Evolutionary conservation across 2,113 vertebrate genomes (phyloP).

Genomic region (Chaenogobius annularis): DNA sequence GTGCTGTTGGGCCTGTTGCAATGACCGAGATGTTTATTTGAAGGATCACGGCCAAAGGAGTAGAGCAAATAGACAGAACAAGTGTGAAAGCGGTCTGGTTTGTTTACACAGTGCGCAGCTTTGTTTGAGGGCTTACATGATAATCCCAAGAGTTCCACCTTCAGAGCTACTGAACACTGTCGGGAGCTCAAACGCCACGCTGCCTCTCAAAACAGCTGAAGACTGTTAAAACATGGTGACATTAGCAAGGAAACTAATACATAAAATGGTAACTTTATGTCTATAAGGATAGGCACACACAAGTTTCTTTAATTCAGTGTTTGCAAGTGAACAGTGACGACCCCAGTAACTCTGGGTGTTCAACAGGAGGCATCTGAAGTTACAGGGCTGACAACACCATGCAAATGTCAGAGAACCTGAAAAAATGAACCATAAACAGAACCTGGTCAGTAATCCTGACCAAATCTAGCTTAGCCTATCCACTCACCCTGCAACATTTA

Average conservation of each 20-base stretch:
- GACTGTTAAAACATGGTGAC: constrained; percentile 35
- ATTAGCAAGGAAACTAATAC: constrained; percentile 1
- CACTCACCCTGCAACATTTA: not conserved
- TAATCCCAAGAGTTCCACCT: constrained; percentile 64
- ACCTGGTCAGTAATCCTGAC: too few species aligned
- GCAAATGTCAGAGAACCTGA: not conserved
- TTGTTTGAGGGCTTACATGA: constrained; percentile 67
- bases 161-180: constrained; percentile 53
- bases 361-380: not conserved
- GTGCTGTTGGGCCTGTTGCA: constrained; percentile 44
- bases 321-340: not conserved
- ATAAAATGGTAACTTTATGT: not conserved
- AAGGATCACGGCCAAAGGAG: constrained; percentile 60
- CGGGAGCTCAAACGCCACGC: constrained; percentile 25
- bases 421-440: too few species aligned
- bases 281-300: not conserved
- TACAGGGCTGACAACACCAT: not conserved
- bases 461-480: too few species aligned
- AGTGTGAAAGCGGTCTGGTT: constrained; percentile 60
- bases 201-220: constrained; percentile 39
- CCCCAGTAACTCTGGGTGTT: too few species aligned
- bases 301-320: not conserved
- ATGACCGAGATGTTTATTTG: constrained; percentile 68
- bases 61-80: constrained; percentile 58
- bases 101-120: constrained; percentile 68